Conservation (phyloP, 2,888 invertebrate species). For the Synergus itoensis region DNA sequence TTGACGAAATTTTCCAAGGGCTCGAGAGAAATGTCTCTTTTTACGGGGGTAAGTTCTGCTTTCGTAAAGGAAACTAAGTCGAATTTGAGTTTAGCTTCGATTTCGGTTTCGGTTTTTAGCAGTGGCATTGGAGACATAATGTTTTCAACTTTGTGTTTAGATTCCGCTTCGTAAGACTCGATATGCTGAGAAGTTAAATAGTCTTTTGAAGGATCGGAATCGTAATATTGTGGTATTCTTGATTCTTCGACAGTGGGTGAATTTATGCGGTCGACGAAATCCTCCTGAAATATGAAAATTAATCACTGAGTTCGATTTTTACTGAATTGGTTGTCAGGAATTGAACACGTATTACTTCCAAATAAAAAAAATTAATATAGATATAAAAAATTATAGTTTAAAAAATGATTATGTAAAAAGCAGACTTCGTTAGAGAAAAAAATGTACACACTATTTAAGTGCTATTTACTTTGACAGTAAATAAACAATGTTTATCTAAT, state of each 20-base stretch:
- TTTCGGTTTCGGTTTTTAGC: slow-evolving; percentile 74
- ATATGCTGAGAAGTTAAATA: not conserved
- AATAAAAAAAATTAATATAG: not conserved
- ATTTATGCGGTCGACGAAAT: slow-evolving; percentile 66
- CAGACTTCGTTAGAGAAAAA: not conserved
- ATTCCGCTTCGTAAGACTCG: not conserved
- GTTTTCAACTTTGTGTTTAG: slow-evolving; percentile 9
- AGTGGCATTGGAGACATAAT: slow-evolving; percentile 67
- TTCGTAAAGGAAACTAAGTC: not conserved
- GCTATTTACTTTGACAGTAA: not conserved
- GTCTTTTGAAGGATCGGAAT: slow-evolving; percentile 52
- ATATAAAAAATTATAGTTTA: not conserved
- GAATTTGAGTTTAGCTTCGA: slow-evolving; percentile 69
- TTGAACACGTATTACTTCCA: not conserved
- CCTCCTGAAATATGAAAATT: slow-evolving; percentile 62
- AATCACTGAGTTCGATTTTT: not conserved
- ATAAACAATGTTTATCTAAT: not conserved
- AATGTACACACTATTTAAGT: not conserved
- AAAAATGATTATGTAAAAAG: not conserved
- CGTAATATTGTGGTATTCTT: slow-evolving; percentile 60
- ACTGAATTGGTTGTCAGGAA: not conserved
- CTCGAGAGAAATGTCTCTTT: not conserved
- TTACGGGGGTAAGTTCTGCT: not conserved
- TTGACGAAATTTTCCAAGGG: not conserved
- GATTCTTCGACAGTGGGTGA: slow-evolving; percentile 64